Percentiles rank a stretch among this genome's conserved stretches.
phyloP scores from a whole-genome alignment of 2,113 vertebrate genomes.

The Colinus virginianus region DNA sequence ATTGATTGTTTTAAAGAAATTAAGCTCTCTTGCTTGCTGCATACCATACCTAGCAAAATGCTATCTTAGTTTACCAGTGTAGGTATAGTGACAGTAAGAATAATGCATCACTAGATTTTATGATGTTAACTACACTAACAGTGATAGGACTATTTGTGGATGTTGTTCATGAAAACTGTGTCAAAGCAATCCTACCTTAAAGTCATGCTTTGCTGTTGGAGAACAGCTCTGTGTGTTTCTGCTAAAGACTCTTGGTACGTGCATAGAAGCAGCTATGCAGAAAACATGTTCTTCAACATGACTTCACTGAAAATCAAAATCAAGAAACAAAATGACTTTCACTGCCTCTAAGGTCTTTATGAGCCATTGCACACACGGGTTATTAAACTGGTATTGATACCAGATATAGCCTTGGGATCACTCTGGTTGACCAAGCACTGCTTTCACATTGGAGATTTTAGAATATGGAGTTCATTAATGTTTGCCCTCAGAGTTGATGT shows the following conservation, averaged over 20 bases:
- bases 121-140: background rate
- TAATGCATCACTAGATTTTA: background rate
- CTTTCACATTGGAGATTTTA: background rate
- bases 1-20: background rate
- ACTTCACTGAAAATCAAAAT: background rate
- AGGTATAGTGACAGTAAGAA: background rate
- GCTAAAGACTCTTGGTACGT: background rate
- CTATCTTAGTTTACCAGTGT: background rate
- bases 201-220: background rate
- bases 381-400: background rate
- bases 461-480: constrained; percentile 9
- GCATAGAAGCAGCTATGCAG: background rate
- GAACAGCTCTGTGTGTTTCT: background rate
- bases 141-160: background rate
- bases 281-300: background rate
- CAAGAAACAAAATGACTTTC: background rate
- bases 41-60: background rate
- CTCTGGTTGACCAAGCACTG: background rate
- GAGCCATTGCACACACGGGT: background rate
- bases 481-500: background rate
- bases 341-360: background rate
- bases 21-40: background rate
- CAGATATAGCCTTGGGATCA: background rate
- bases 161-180: background rate
- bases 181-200: background rate